Percentiles rank a stretch among this genome's conserved stretches.
phyloP scores from a whole-genome alignment of 2,888 invertebrate genomes.

The Macropis europaea region DNA sequence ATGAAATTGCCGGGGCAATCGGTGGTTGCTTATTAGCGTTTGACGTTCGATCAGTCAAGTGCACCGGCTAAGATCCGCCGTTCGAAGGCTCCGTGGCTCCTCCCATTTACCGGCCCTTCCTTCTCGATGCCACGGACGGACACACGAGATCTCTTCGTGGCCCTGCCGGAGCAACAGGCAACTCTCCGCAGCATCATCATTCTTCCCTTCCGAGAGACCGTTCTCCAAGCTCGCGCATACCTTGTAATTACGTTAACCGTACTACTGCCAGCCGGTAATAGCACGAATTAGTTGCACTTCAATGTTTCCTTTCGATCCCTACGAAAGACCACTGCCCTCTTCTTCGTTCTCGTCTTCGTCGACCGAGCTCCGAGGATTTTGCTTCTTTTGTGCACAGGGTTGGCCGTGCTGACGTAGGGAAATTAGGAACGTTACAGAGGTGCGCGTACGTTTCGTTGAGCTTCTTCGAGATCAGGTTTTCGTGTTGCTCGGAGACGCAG shows the following conservation, averaged over 20 bases:
- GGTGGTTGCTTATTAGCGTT: constrained; percentile 78
- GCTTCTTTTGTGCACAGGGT: not conserved
- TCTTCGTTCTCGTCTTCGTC: not conserved
- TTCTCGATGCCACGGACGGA: constrained; percentile 39
- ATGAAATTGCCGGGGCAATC: constrained; percentile 69
- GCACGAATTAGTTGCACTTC: constrained; percentile 60
- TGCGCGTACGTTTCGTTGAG: too few relatives aligned
- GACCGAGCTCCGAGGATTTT: too few relatives aligned
- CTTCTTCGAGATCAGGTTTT: too few relatives aligned
- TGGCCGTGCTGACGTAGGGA: not conserved
- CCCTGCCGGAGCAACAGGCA: constrained; percentile 74
- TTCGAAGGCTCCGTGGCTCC: constrained; percentile 68
- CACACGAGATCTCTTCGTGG: constrained; percentile 46
- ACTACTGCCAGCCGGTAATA: constrained; percentile 59
- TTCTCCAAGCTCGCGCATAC: constrained; percentile 51
- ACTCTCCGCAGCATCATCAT: constrained; percentile 74
- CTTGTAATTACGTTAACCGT: constrained; percentile 75
- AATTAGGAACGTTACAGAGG: not conserved
- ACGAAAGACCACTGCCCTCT: not conserved
- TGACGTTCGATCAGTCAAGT: constrained; percentile 79
- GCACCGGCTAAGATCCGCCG: constrained; percentile 66
- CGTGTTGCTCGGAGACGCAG: too few relatives aligned
- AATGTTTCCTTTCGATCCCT: constrained; percentile 48
- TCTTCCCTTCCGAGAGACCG: constrained; percentile 63
- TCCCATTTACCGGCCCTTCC: constrained; percentile 59